phyloP scores from a whole-genome alignment of 37 sponge, comb jelly and placozoan species.

The Beroe forskalii region DNA sequence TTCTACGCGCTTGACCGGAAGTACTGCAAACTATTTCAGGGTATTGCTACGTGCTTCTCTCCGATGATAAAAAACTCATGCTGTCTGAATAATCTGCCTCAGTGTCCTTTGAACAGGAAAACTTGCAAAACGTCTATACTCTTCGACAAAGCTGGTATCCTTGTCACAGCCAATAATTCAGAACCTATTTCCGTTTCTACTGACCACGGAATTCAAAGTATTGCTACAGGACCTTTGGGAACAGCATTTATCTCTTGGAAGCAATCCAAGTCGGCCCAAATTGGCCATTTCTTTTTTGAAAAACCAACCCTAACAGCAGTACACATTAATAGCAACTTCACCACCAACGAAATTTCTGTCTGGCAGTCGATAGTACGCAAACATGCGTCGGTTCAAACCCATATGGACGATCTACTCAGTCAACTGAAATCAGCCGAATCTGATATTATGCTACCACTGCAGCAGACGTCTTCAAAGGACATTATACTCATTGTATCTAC shows the following conservation, averaged over 20 bases:
- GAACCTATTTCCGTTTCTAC: neutral
- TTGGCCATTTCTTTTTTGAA: neutral
- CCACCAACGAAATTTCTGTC: neutral
- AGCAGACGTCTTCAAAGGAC: no score
- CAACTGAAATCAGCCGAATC: neutral
- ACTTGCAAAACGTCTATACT: neutral
- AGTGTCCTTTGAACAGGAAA: neutral
- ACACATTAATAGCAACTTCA: neutral
- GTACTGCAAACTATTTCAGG: neutral
- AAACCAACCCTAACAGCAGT: neutral
- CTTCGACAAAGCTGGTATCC: neutral
- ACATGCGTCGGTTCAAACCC: neutral
- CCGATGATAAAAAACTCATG: neutral
- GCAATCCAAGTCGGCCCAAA: neutral
- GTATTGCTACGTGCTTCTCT: neutral
- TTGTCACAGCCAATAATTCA: neutral
- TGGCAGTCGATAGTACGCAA: neutral
- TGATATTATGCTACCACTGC: neutral
- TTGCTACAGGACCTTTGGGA: neutral
- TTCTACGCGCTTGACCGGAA: neutral
- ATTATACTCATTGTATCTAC: no score
- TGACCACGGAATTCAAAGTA: neutral
- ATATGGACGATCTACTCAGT: neutral
- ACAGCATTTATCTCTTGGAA: neutral
- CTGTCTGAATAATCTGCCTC: neutral